phyloP scores from a whole-genome alignment of 2,113 vertebrate species.

The pig (Sus scrofa) region DNA sequence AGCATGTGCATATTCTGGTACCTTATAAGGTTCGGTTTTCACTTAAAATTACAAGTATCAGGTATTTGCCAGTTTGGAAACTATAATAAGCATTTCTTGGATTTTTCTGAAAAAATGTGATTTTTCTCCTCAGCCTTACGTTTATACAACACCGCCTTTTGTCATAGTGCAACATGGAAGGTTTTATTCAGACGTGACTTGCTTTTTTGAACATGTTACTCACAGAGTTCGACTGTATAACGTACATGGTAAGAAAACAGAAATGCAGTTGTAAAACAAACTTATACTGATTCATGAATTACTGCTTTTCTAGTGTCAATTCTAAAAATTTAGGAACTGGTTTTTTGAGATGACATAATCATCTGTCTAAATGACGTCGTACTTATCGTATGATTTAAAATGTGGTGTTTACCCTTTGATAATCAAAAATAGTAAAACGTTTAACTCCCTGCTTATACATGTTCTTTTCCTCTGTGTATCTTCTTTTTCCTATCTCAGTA shows the following conservation, averaged over 20 bases:
- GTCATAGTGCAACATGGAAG: slow-evolving; percentile 91
- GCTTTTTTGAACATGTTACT: slow-evolving; percentile 91
- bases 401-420: not conserved
- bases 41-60: slow-evolving; percentile 21
- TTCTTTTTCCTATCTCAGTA: not conserved
- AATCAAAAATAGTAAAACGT: slow-evolving; percentile 14
- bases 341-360: not conserved
- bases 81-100: slow-evolving; percentile 41
- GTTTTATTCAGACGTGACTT: slow-evolving; percentile 94
- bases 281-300: not conserved
- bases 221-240: slow-evolving; percentile 92
- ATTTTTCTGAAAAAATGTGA: slow-evolving; percentile 59
- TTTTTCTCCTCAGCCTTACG: slow-evolving; percentile 89
- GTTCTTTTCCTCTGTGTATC: not conserved
- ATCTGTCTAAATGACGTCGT: not conserved
- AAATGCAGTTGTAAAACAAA: not conserved
- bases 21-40: slow-evolving; percentile 26
- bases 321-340: not conserved
- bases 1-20: not conserved
- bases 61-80: not conserved
- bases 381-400: not conserved
- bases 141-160: slow-evolving; percentile 86
- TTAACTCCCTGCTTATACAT: not conserved
- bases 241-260: slow-evolving; percentile 89
- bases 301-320: slow-evolving; percentile 20